Conservation (phyloP, 2,797 vertebrate genomes). For the Picus viridis region DNA sequence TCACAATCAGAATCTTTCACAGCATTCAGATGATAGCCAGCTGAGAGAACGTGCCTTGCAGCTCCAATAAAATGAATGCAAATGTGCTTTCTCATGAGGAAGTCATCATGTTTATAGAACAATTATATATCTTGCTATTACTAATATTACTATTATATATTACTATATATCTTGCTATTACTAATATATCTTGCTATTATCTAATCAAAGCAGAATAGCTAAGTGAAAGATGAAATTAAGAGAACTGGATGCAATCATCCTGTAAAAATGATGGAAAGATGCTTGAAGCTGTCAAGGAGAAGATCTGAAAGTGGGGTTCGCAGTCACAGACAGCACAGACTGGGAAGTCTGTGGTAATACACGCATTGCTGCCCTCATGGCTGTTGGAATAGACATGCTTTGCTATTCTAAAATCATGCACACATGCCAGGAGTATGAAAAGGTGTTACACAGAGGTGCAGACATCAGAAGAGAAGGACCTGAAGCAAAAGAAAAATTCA, state of each 20-base stretch:
- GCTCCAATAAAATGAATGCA: neutral
- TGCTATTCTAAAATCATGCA: neutral
- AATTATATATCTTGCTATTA: neutral
- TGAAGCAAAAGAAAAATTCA: neutral
- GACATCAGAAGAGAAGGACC: neutral
- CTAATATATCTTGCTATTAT: neutral
- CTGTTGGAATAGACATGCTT: neutral
- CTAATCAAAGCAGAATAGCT: neutral
- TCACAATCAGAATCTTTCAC: neutral
- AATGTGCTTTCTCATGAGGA: neutral
- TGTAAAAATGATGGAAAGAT: neutral
- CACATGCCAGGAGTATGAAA: neutral
- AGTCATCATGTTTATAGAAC: neutral
- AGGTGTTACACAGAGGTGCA: neutral
- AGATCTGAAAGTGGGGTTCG: neutral
- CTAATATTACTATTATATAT: too few relatives aligned
- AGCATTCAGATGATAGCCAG: neutral
- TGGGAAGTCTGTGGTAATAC: neutral
- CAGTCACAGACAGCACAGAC: neutral
- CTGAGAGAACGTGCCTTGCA: neutral
- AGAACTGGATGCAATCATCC: neutral
- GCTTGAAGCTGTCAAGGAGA: neutral
- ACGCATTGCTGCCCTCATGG: neutral
- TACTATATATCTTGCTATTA: neutral
- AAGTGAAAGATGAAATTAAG: neutral